Percentiles rank a stretch among this genome's conserved stretches.
phyloP scores from a whole-genome alignment of 2,888 invertebrate species.

The Perizoma flavofasciatum region DNA sequence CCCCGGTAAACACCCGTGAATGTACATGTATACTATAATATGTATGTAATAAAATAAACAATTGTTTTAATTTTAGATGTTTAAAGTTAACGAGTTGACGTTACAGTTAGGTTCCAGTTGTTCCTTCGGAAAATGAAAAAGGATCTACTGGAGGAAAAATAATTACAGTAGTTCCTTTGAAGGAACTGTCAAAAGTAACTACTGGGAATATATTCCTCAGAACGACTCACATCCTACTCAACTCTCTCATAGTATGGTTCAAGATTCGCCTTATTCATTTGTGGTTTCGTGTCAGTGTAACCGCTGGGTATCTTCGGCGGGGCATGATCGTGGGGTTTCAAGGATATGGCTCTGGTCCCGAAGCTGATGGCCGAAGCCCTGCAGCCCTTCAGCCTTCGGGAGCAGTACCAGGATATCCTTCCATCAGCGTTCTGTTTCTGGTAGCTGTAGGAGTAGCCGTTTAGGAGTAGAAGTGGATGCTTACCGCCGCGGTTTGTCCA shows the following conservation, averaged over 20 bases:
- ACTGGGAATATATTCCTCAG: too few species aligned
- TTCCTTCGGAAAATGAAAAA: too few species aligned
- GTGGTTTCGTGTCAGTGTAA: conserved; percentile 20
- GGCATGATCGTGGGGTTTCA: conserved; percentile 66
- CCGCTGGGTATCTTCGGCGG: conserved; percentile 58
- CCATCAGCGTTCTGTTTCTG: conserved; percentile 76
- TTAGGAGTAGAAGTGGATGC: conserved; percentile 68
- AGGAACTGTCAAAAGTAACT: too few species aligned
- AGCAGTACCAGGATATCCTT: conserved; percentile 76
- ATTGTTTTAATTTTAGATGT: too few species aligned
- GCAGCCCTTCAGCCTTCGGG: conserved; percentile 72
- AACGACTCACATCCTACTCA: not conserved
- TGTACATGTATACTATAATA: too few species aligned
- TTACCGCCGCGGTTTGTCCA: conserved; percentile 76
- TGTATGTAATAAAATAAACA: too few species aligned
- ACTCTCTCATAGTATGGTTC: conserved; percentile 16
- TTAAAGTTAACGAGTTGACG: too few species aligned
- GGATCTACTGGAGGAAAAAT: too few species aligned
- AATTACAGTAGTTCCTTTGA: too few species aligned
- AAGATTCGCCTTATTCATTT: conserved; percentile 10
- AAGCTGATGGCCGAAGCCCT: conserved; percentile 69
- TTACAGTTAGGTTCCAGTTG: too few species aligned
- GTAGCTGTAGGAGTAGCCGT: conserved; percentile 73
- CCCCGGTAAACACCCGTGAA: too few species aligned
- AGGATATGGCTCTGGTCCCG: conserved; percentile 54